A percentile compares a stretch with the other conserved stretches of the same genome.
phyloP scores from a whole-genome alignment of 2,888 invertebrate species.

The Drosophila lutescens region DNA sequence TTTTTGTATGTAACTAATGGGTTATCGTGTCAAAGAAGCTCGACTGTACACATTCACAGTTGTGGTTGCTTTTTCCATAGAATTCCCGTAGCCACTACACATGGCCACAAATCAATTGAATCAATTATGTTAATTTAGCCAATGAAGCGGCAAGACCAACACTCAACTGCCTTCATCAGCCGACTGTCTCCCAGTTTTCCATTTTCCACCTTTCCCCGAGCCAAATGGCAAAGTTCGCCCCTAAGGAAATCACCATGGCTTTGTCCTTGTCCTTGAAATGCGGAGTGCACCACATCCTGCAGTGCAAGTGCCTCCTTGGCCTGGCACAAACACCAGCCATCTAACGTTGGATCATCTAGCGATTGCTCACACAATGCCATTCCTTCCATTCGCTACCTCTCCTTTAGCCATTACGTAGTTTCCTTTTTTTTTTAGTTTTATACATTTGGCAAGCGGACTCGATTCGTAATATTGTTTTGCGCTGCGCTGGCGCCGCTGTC shows the following conservation, averaged over 20 bases:
- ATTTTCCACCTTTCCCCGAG: conserved; percentile 11
- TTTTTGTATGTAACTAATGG: too few species aligned
- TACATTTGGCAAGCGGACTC: conserved; percentile 58
- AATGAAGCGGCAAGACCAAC: conserved; percentile 62
- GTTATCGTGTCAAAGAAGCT: not conserved
- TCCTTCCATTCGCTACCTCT: conserved; percentile 16
- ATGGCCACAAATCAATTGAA: conserved; percentile 68
- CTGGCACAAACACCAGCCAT: conserved; percentile 2
- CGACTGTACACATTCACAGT: conserved; percentile 8
- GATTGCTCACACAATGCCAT: conserved; percentile 20
- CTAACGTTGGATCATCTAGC: conserved; percentile 35
- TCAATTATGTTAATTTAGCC: conserved; percentile 77
- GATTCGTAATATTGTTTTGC: conserved; percentile 48
- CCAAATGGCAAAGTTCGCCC: conserved; percentile 70
- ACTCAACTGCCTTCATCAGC: conserved; percentile 18
- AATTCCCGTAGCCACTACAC: conserved; percentile 24
- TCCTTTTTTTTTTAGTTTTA: conserved; percentile 5
- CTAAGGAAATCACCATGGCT: conserved; percentile 27
- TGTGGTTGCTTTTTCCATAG: conserved; percentile 26
- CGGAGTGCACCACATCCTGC: conserved; percentile 63
- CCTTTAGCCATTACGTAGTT: conserved; percentile 37
- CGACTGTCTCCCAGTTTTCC: conserved; percentile 14
- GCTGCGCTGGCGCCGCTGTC: conserved; percentile 36
- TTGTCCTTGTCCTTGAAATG: conserved; percentile 64
- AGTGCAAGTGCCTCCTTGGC: conserved; percentile 37